These are phyloP conservation scores for Tetraneura akinire DNA, from an alignment of 1,140 invertebrate genomes.

Conservation along the genomic window DNA sequence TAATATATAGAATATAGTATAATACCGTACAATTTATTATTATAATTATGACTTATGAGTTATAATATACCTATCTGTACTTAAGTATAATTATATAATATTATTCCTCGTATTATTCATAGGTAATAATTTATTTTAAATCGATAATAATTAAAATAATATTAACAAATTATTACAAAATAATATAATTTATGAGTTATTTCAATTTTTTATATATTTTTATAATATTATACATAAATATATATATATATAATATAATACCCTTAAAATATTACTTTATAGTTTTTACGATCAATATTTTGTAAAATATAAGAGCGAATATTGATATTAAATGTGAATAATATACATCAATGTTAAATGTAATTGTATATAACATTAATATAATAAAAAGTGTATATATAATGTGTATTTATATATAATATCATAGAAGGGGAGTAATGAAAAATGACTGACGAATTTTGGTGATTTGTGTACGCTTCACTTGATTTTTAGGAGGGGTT, in stretches of 20 bases:
- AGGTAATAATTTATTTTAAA: too few species aligned
- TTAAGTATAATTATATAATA: too few species aligned
- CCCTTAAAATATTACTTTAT: not conserved
- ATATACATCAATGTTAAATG: constrained; percentile 5
- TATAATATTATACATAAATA: not conserved
- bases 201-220: too few species aligned
- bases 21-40: too few species aligned
- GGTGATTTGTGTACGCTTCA: constrained; percentile 26
- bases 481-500: constrained; percentile 8
- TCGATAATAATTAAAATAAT: too few species aligned
- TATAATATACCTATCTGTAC: too few species aligned
- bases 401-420: too few species aligned
- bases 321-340: constrained; percentile 16
- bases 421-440: constrained; percentile 24
- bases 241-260: not conserved
- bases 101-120: too few species aligned
- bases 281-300: not conserved
- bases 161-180: too few species aligned
- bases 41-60: too few species aligned
- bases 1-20: too few species aligned
- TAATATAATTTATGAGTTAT: too few species aligned
- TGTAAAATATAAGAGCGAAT: not conserved
- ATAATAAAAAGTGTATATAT: constrained; percentile 7
- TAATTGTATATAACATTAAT: constrained; percentile 22
- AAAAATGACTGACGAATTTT: constrained; percentile 38